Percentiles rank a stretch among this genome's conserved stretches.
Conservation (phyloP, 2,113 vertebrate species). For the Myiozetetes cayanensis region DNA sequence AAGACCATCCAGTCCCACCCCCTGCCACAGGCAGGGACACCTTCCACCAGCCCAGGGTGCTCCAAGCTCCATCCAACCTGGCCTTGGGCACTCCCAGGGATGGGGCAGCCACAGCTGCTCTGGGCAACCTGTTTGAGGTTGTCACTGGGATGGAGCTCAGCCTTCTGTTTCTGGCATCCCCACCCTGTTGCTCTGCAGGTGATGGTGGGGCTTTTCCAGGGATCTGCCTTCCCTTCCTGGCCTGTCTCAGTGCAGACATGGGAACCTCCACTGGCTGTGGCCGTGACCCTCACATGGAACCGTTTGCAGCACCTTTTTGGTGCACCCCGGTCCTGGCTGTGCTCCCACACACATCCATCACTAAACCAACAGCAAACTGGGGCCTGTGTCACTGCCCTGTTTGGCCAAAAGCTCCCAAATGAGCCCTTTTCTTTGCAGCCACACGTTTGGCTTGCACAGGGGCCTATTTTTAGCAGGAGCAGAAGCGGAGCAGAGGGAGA, state of each 20-base stretch:
- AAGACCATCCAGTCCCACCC: neutral
- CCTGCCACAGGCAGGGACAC: neutral
- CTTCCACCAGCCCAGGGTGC: neutral
- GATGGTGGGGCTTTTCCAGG: fast-evolving
- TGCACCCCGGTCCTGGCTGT: fast-evolving
- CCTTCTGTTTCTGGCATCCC: neutral
- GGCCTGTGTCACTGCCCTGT: fast-evolving
- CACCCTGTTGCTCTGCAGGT: fast-evolving
- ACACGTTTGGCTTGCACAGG: fast-evolving
- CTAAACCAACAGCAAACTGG: fast-evolving
- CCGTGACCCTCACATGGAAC: fast-evolving
- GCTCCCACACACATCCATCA: fast-evolving
- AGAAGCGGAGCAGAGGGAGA: neutral
- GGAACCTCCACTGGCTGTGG: fast-evolving
- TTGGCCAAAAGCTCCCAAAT: fast-evolving
- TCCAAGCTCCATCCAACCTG: neutral
- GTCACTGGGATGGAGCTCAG: fast-evolving
- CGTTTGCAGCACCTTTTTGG: neutral
- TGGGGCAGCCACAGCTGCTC: neutral
- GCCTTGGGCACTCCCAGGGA: neutral
- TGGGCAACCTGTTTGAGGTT: neutral
- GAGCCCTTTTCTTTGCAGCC: fast-evolving
- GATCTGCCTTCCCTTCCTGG: neutral
- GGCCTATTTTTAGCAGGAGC: neutral
- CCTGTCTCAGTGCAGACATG: fast-evolving